These are phyloP conservation scores for Luidia sarsii DNA, from an alignment of 53 echinoderm and acorn worm species.

Conservation along the genomic window DNA sequence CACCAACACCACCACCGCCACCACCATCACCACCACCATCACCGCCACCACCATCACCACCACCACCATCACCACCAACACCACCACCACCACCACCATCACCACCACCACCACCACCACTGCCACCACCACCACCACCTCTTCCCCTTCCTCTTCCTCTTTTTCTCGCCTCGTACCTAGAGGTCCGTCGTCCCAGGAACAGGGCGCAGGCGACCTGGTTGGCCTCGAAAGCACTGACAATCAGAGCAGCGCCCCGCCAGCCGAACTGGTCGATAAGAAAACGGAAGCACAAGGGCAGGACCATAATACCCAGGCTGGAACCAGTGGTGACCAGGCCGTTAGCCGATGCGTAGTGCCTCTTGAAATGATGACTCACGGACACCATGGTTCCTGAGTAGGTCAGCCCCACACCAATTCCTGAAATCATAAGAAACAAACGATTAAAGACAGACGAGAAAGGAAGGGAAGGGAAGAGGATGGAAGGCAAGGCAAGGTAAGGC, in stretches of 20 bases:
- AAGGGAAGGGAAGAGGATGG: too few species aligned
- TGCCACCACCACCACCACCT: not conserved
- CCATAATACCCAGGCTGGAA: constrained; percentile 63
- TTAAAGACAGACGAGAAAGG: too few species aligned
- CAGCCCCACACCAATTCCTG: constrained; percentile 72
- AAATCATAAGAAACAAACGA: not conserved
- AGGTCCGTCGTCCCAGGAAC: constrained; percentile 25
- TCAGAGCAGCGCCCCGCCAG: constrained; percentile 64
- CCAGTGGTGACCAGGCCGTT: constrained; percentile 65
- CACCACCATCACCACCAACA: too few species aligned
- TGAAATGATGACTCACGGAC: constrained; percentile 57
- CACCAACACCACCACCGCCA: too few species aligned
- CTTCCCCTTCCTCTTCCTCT: too few species aligned
- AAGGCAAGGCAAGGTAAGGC: too few species aligned
- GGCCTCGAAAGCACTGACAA: constrained; percentile 46
- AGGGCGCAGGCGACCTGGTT: constrained; percentile 48
- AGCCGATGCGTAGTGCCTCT: constrained; percentile 56
- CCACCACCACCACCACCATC: too few species aligned
- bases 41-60: too few species aligned
- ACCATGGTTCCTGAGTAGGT: constrained; percentile 49
- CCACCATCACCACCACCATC: too few species aligned
- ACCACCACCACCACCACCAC: too few species aligned
- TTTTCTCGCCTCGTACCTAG: not conserved
- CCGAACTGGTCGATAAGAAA: constrained; percentile 47
- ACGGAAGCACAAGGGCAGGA: constrained; percentile 56